Evolutionary conservation across 2,888 invertebrate genomes (phyloP), one percentile per base, ranked within the genome.

Genomic region (Idaea straminata): DNA sequence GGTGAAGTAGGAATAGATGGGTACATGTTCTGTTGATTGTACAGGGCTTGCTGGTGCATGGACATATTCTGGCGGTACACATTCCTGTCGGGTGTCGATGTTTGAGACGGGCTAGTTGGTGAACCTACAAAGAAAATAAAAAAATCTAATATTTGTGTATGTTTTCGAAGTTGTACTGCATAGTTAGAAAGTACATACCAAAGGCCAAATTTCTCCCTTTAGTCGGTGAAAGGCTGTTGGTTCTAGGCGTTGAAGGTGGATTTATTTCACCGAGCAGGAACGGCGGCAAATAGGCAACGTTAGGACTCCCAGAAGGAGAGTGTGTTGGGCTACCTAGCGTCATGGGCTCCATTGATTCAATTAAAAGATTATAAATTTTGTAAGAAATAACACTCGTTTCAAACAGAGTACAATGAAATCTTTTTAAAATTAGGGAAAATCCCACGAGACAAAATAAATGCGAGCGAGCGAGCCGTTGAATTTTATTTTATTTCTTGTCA

Each of bases 291-390:
- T 95, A 97, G 61, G 95, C 95, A 57, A 95, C 95, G 77, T 94
- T 94, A 57, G 94, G 92, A 71, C 94, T 94, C 35, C 95, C 94
- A 16, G 95, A 94, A 35, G 96, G 96, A 72, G 95, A 96, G 76
- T 95, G 95, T 63, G 95, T 94, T 2, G 96, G 96, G 83, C 96
- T 97, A 69, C 97, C 97, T 73, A 97, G 88, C 64, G 95, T 94
- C 97, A 97, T 97, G 62, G 97, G 97, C 85, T 97, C 97, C 96
- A 97, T 97, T 85, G 87, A 84, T 65, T 13, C 47, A 47, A 47
- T 47, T 47, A 2, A 47, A 47, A 47, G 47, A 7, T 7, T 47
- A 47, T 47, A 13, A 47, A 47, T 3, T 25, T 25, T 25, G 25
- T 25, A 25, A 25, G 25, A 25, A 25, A 25, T 25, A 25, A 25